Percentiles rank a stretch among this genome's conserved stretches.
These are phyloP conservation scores for Cyanoliseus patagonus DNA, from an alignment of 2,113 vertebrate species.

Conservation along the genomic window DNA sequence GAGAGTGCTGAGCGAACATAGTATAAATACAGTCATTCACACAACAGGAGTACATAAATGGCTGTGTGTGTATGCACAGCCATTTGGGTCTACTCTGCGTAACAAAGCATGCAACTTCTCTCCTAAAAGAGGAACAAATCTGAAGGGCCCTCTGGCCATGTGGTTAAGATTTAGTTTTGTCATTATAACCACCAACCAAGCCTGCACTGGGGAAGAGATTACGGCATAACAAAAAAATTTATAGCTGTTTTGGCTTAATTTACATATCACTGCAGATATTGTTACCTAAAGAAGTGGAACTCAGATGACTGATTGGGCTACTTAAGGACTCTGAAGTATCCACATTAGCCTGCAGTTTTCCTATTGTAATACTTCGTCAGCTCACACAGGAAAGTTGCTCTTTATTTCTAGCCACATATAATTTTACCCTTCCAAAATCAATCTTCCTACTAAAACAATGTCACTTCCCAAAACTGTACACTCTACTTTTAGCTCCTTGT, in stretches of 20 bases:
- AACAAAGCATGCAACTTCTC: neutral
- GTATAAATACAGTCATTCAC: neutral
- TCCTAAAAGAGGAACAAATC: neutral
- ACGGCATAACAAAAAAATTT: neutral
- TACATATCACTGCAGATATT: neutral
- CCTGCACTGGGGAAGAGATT: neutral
- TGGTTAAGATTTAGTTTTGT: neutral
- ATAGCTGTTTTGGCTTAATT: neutral
- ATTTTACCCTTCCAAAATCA: neutral
- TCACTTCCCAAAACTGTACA: neutral
- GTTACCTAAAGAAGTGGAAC: neutral
- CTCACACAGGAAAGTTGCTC: neutral
- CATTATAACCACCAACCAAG: neutral
- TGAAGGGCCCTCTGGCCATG: neutral
- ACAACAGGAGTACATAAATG: neutral
- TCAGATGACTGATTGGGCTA: neutral
- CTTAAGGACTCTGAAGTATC: neutral
- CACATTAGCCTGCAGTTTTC: neutral
- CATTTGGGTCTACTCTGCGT: neutral
- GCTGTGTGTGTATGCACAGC: neutral
- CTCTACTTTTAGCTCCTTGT: neutral
- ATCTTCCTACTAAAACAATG: neutral
- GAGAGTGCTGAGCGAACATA: neutral
- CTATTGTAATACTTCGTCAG: neutral
- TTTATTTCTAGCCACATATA: neutral